phyloP scores from a whole-genome alignment of 2,888 invertebrate species.

The Poecilus cupreus region DNA sequence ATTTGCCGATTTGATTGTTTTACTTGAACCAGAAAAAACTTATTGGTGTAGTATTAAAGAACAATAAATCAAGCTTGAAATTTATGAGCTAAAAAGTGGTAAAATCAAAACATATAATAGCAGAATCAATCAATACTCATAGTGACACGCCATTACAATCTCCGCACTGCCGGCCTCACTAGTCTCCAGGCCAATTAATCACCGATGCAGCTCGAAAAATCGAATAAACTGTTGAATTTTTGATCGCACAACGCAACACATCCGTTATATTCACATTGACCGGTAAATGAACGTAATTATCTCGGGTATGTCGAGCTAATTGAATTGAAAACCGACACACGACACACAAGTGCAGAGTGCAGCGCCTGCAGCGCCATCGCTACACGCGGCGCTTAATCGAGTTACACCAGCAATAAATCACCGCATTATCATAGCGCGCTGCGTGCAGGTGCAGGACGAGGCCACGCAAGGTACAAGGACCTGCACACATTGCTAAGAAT shows the following conservation, averaged over 20 bases:
- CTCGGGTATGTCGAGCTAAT: slow-evolving; percentile 50
- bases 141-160: no score
- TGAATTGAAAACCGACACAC: slow-evolving; percentile 51
- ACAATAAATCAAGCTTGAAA: no score
- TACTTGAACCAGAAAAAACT: no score
- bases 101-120: no score
- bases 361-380: slow-evolving; percentile 9
- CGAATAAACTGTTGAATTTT: slow-evolving; percentile 16
- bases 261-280: slow-evolving; percentile 4
- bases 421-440: slow-evolving; percentile 33
- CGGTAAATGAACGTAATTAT: slow-evolving; percentile 51
- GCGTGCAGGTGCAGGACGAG: background rate
- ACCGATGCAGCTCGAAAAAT: background rate
- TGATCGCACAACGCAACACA: background rate
- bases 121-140: no score
- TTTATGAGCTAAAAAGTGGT: no score
- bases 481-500: no score
- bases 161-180: no score
- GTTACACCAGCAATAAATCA: slow-evolving; percentile 45
- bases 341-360: slow-evolving; percentile 8
- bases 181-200: background rate
- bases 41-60: no score
- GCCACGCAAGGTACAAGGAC: no score
- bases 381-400: slow-evolving; percentile 37
- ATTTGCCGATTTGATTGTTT: no score